Conservation (phyloP, 2,797 vertebrate genomes). For the Tympanoctomys barrerae region DNA sequence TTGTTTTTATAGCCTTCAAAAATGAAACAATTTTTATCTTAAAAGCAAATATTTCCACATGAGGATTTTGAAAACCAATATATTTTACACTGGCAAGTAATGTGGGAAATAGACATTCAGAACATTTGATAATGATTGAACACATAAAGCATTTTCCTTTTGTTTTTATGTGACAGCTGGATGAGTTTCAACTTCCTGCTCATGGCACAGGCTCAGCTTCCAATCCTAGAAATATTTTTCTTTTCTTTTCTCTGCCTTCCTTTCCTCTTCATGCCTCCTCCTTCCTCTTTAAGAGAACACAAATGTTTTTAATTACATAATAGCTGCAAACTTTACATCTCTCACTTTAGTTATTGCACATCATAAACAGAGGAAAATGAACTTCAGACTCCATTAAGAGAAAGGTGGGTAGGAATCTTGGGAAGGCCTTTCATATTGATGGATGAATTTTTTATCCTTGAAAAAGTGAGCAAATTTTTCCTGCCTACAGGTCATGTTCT, state of each 20-base stretch:
- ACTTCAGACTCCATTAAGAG: slow-evolving; percentile 71
- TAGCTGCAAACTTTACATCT: slow-evolving; percentile 85
- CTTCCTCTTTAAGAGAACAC: slow-evolving; percentile 72
- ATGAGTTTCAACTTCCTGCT: slow-evolving; percentile 81
- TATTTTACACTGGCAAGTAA: slow-evolving; percentile 75
- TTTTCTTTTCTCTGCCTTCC: slow-evolving; percentile 38
- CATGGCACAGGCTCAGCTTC: slow-evolving; percentile 55
- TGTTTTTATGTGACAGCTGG: slow-evolving; percentile 80
- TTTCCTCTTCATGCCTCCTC: slow-evolving; percentile 35
- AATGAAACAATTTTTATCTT: slow-evolving; percentile 75
- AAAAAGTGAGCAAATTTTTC: neutral
- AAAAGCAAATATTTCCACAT: slow-evolving; percentile 77
- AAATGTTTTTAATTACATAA: slow-evolving; percentile 85
- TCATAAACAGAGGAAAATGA: slow-evolving; percentile 78
- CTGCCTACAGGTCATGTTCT: neutral
- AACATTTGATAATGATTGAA: slow-evolving; percentile 83
- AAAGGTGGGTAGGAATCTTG: slow-evolving; percentile 50
- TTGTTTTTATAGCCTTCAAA: slow-evolving; percentile 68
- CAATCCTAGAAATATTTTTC: slow-evolving; percentile 52
- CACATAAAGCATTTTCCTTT: slow-evolving; percentile 80
- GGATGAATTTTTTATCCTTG: neutral
- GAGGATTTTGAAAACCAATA: slow-evolving; percentile 72
- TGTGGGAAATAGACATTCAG: slow-evolving; percentile 80
- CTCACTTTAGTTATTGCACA: slow-evolving; percentile 74
- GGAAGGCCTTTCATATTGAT: slow-evolving; percentile 8